Conservation (phyloP, 2,888 invertebrate genomes). For the Acrocyrtus sp. region DNA sequence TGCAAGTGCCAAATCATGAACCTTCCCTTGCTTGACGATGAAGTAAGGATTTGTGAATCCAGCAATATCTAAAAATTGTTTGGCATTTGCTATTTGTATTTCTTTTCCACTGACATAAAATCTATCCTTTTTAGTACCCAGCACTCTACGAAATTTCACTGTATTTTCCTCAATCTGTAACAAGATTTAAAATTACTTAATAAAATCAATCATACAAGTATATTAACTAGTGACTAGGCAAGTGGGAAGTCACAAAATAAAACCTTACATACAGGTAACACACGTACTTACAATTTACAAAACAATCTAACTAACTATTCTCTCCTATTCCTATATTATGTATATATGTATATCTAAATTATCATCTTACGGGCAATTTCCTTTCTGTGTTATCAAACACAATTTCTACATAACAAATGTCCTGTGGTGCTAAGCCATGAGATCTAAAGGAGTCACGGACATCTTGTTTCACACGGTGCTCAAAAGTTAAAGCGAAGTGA, state of each 20-base stretch:
- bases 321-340: too few species aligned
- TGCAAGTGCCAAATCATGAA: slow-evolving; percentile 42
- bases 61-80: slow-evolving; percentile 50
- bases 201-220: too few species aligned
- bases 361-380: slow-evolving; percentile 39
- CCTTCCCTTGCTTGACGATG: slow-evolving; percentile 57
- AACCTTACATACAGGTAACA: too few species aligned
- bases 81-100: slow-evolving; percentile 27
- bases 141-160: slow-evolving; percentile 43
- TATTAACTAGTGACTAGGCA: too few species aligned
- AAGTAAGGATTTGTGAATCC: slow-evolving; percentile 58
- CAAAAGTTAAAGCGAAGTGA: slow-evolving; percentile 51
- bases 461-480: slow-evolving; percentile 26
- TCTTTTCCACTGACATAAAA: slow-evolving; percentile 52
- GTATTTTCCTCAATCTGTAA: slow-evolving; percentile 36
- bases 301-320: too few species aligned
- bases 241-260: too few species aligned
- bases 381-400: slow-evolving; percentile 52
- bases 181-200: too few species aligned
- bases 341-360: too few species aligned
- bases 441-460: slow-evolving; percentile 27
- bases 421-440: slow-evolving; percentile 15
- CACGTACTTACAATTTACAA: too few species aligned
- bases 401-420: slow-evolving; percentile 54
- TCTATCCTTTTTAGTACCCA: slow-evolving; percentile 45